A percentile compares a stretch with the other conserved stretches of the same genome.
Evolutionary conservation across 2,888 invertebrate genomes (phyloP).

Genomic region (Crocallis elinguaria): DNA sequence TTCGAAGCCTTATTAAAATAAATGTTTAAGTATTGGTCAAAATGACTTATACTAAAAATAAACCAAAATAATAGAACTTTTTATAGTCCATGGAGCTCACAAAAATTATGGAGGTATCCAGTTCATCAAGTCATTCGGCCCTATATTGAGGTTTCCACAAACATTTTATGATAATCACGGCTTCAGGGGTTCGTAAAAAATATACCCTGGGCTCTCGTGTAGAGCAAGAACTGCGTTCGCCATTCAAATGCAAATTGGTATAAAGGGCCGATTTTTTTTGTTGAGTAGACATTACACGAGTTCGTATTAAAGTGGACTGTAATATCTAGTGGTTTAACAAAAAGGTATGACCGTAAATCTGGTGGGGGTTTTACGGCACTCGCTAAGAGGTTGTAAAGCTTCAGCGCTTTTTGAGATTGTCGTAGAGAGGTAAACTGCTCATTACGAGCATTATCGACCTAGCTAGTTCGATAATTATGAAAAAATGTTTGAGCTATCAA

Average conservation of each 20-base stretch:
- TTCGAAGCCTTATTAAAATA: no score
- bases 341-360: conserved; percentile 57
- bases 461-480: conserved; percentile 35
- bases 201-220: conserved; percentile 54
- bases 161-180: conserved; percentile 71
- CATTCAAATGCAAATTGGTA: conserved; percentile 68
- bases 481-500: conserved; percentile 29
- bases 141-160: conserved; percentile 58
- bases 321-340: conserved; percentile 55
- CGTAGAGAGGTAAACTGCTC: conserved; percentile 53
- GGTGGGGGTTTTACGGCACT: conserved; percentile 52
- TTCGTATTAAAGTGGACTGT: conserved; percentile 55
- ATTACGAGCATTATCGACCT: no score
- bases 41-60: background rate
- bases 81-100: background rate
- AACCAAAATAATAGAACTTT: background rate
- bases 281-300: conserved; percentile 56
- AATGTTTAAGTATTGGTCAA: no score
- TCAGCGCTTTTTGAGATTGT: conserved; percentile 54
- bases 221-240: conserved; percentile 50
- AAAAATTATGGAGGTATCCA: conserved; percentile 44
- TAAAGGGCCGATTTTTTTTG: conserved; percentile 65
- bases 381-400: conserved; percentile 52
- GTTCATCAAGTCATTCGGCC: conserved; percentile 53
- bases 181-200: conserved; percentile 57